A percentile compares a stretch with the other conserved stretches of the same genome.
phyloP scores from a whole-genome alignment of 1,140 invertebrate species.

The Hesperophylax magnus region DNA sequence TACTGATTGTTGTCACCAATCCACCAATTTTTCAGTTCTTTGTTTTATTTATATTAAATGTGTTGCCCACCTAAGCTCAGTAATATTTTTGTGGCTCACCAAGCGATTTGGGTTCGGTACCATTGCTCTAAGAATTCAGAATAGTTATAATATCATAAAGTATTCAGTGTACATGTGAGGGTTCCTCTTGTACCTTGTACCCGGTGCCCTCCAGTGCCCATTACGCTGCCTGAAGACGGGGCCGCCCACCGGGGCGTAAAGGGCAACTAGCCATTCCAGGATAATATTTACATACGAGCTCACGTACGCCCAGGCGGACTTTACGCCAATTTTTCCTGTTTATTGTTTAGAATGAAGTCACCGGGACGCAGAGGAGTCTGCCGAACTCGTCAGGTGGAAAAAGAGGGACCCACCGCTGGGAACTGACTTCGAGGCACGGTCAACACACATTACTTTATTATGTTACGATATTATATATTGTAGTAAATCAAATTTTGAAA shows the following conservation, averaged over 20 bases:
- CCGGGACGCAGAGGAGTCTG: conserved; percentile 16
- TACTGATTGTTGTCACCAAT: too few relatives aligned
- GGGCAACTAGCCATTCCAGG: conserved; percentile 44
- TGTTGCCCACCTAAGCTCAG: too few relatives aligned
- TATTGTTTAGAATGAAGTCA: conserved; percentile 52
- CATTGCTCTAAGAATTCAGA: too few relatives aligned
- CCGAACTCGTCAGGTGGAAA: conserved; percentile 25
- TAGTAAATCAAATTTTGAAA: too few relatives aligned
- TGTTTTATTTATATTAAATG: too few relatives aligned
- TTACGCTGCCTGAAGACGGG: conserved; percentile 12
- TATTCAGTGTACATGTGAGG: neutral
- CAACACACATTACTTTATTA: too few relatives aligned
- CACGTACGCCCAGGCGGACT: conserved; percentile 42
- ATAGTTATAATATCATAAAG: too few relatives aligned
- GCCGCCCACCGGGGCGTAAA: conserved; percentile 16
- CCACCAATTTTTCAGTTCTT: too few relatives aligned
- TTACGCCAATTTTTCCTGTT: conserved; percentile 56
- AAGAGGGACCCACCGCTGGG: neutral
- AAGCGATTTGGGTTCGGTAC: too few relatives aligned
- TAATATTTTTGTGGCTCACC: too few relatives aligned
- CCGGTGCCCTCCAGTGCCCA: conserved; percentile 26
- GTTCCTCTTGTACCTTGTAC: neutral
- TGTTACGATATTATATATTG: too few relatives aligned
- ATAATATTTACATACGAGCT: conserved; percentile 55
- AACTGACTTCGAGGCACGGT: neutral